phyloP scores from a whole-genome alignment of 1,140 invertebrate genomes.

The Drosophila simulans region DNA sequence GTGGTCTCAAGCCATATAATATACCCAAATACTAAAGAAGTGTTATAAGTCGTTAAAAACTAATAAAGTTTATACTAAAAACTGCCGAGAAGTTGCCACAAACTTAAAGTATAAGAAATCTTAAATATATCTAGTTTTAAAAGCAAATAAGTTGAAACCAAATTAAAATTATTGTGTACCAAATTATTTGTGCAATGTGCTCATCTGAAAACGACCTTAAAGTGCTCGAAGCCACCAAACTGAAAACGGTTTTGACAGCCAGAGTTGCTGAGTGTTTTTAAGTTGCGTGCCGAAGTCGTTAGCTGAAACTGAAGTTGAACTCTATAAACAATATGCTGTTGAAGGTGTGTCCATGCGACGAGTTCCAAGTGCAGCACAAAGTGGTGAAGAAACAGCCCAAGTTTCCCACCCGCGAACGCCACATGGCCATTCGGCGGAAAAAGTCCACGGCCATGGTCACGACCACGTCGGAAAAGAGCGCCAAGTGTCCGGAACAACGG shows the following conservation, averaged over 20 bases:
- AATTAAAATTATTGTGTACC: background rate
- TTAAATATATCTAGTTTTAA: too few relatives aligned
- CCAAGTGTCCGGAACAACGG: constrained; percentile 34
- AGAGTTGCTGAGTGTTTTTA: constrained; percentile 58
- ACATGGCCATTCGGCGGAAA: constrained; percentile 87
- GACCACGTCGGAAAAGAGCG: constrained; percentile 26
- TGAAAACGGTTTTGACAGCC: constrained; percentile 4
- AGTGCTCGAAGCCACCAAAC: constrained; percentile 8
- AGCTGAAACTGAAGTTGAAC: constrained; percentile 61
- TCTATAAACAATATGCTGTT: constrained; percentile 71
- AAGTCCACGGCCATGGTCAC: constrained; percentile 71
- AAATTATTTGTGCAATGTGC: background rate
- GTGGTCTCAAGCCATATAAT: too few relatives aligned
- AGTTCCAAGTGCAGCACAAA: constrained; percentile 85
- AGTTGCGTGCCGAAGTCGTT: constrained; percentile 32
- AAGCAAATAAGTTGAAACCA: background rate
- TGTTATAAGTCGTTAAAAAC: background rate
- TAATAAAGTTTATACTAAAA: background rate
- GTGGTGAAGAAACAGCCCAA: constrained; percentile 87
- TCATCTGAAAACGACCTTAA: constrained; percentile 3
- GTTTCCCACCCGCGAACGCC: constrained; percentile 89
- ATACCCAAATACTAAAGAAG: background rate
- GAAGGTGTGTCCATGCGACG: constrained; percentile 62
- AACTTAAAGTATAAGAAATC: too few relatives aligned
- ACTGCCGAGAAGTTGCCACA: too few relatives aligned